Percentiles rank a stretch among this genome's conserved stretches.
Evolutionary conservation across 2,113 vertebrate genomes (phyloP).

Genomic region (Coreoperca whiteheadi): DNA sequence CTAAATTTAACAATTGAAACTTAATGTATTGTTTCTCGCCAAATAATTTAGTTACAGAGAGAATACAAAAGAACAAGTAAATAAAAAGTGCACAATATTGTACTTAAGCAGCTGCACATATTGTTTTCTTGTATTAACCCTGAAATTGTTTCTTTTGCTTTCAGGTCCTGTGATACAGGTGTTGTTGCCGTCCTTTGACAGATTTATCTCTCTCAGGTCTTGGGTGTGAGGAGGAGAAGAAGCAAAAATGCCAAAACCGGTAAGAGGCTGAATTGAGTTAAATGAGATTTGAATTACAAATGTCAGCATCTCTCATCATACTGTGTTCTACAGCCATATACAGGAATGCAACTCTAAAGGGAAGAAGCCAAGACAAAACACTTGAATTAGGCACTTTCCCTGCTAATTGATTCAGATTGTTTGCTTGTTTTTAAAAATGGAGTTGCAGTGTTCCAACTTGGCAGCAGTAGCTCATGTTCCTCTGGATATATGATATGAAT

Average conservation of each 20-base stretch:
- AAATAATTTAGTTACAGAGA: background rate
- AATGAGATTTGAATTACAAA: background rate
- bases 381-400: background rate
- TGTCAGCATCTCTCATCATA: background rate
- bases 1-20: background rate
- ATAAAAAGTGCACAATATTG: background rate
- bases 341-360: background rate
- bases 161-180: constrained; percentile 61
- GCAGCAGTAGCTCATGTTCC: background rate
- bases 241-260: constrained; percentile 85
- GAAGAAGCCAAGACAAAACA: background rate
- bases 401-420: constrained; percentile 1
- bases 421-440: background rate
- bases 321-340: background rate
- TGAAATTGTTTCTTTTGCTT: constrained; percentile 36
- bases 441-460: background rate
- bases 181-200: constrained; percentile 59
- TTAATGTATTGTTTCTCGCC: background rate
- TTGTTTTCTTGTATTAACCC: background rate
- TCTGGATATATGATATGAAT: constrained; percentile 20
- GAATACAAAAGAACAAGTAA: background rate
- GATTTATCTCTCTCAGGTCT: constrained; percentile 68
- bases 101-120: background rate
- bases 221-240: constrained; percentile 69
- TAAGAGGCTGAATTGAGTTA: constrained; percentile 62